Evolutionary conservation across 2,113 vertebrate species (phyloP), one percentile per base, ranked within the genome.

Genomic region (Fulica atra): DNA sequence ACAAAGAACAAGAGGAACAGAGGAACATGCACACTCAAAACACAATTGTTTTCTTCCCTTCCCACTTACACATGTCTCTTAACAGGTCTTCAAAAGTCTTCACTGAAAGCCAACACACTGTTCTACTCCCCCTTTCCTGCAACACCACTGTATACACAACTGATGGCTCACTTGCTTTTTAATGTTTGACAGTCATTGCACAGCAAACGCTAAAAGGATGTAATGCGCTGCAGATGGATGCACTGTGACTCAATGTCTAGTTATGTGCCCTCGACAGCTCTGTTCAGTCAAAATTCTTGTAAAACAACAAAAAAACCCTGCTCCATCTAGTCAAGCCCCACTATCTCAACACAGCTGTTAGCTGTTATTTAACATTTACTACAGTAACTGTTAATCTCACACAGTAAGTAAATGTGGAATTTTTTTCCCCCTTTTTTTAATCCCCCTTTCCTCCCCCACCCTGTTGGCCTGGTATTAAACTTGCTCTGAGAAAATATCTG

Each of bases 231-330:
- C 93, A 97, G 96, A 94, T 95, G 89, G 91, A 92, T 77, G 68
- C 60, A 81, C 72, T 77, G 71, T 97, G 95, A 97, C 92, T 97
- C 95, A 96, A 3, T 91, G 97, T 96, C 96, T 96, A 95, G 93
- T 88, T 97, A 96, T 94, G 96, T 51, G 92, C 94, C 76, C 94
- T 91, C 29, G 3, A 88, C 81, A 91, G 88, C 44, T 94, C 92
- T 50, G 65, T 64, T 89, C 69, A 83, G 74, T 79, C 81, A 92
- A 84, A 92, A 92, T 46, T 88, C 44, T 85, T 94, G 65, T 50
- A 91, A 91, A 94, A 84, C 12, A 2, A 89, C 81, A 94, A 88
- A 91, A 95, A 90, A 64, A 48, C 11, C 20, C 33, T 61, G 70
- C 65, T 95, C 74, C 84, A 91, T 86, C 66, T 74, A 91, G 83